Conservation (phyloP, 2,888 invertebrate genomes). For the Dioctria rufipes region DNA sequence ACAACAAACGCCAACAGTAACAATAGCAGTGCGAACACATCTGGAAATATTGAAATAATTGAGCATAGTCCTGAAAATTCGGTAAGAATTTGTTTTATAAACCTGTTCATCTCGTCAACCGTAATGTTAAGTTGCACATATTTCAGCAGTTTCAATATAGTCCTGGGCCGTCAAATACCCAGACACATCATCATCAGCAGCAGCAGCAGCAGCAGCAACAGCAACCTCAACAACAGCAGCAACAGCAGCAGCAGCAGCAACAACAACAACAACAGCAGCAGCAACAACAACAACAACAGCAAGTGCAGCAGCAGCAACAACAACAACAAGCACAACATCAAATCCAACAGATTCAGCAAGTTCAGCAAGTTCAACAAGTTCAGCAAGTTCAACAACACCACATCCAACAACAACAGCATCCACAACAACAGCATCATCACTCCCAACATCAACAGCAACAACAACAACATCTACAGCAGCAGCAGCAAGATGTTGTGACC, state of each 20-base stretch:
- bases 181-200: conserved; percentile 60
- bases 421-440: conserved; percentile 65
- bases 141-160: conserved; percentile 72
- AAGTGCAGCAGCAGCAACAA: conserved; percentile 60
- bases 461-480: conserved; percentile 51
- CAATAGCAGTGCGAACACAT: conserved; percentile 67
- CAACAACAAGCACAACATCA: conserved; percentile 67
- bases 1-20: conserved; percentile 64
- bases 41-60: conserved; percentile 70
- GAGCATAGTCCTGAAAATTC: conserved; percentile 72
- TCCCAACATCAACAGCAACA: conserved; percentile 67
- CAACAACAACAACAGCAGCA: conserved; percentile 62
- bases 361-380: conserved; percentile 64
- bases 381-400: conserved; percentile 62
- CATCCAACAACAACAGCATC: conserved; percentile 63
- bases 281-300: conserved; percentile 61
- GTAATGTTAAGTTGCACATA: conserved; percentile 68
- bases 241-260: conserved; percentile 65
- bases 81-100: conserved; percentile 63
- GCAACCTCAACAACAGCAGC: conserved; percentile 68
- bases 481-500: conserved; percentile 59
- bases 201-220: conserved; percentile 57
- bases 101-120: conserved; percentile 32
- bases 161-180: conserved; percentile 63
- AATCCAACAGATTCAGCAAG: conserved; percentile 69